Percentiles rank a stretch among this genome's conserved stretches.
Evolutionary conservation across 2,797 vertebrate species (phyloP).

Genomic region (Fundulus diaphanus): DNA sequence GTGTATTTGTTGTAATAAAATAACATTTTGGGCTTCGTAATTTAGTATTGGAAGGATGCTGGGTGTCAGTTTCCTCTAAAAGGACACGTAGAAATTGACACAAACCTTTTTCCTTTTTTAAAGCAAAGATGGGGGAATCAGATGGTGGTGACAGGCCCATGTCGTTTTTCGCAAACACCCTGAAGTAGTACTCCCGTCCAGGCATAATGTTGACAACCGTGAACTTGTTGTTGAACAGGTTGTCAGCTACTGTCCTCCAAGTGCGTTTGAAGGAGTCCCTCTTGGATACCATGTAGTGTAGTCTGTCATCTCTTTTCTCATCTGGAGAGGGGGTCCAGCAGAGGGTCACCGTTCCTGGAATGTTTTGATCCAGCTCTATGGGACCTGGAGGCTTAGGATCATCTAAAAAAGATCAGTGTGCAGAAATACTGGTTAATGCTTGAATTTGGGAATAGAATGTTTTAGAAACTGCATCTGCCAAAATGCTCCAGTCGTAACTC

Average conservation of each 20-base stretch:
- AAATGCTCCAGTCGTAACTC: too few relatives aligned
- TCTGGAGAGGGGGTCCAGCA: conserved; percentile 89
- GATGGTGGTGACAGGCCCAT: conserved; percentile 86
- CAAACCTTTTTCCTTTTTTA: conserved; percentile 82
- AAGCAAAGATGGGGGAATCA: conserved; percentile 83
- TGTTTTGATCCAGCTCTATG: conserved; percentile 84
- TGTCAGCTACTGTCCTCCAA: conserved; percentile 84
- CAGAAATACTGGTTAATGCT: not conserved
- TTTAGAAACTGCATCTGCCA: too few relatives aligned
- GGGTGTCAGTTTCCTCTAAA: not conserved
- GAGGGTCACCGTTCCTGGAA: conserved; percentile 86
- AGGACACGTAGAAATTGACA: conserved; percentile 8
- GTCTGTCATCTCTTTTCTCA: conserved; percentile 81
- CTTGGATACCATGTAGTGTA: conserved; percentile 87
- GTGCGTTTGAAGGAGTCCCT: conserved; percentile 80
- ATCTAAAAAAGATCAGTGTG: conserved; percentile 71
- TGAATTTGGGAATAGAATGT: not conserved
- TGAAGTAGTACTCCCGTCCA: conserved; percentile 88
- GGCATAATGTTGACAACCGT: conserved; percentile 85
- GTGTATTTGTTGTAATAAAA: not conserved
- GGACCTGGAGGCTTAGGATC: conserved; percentile 87
- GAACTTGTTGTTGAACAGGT: conserved; percentile 89
- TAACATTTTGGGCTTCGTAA: not conserved
- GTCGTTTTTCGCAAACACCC: conserved; percentile 89
- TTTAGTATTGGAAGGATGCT: not conserved